These are phyloP conservation scores for Phocides pigmalion DNA, from an alignment of 1,140 invertebrate genomes.

Conservation along the genomic window DNA sequence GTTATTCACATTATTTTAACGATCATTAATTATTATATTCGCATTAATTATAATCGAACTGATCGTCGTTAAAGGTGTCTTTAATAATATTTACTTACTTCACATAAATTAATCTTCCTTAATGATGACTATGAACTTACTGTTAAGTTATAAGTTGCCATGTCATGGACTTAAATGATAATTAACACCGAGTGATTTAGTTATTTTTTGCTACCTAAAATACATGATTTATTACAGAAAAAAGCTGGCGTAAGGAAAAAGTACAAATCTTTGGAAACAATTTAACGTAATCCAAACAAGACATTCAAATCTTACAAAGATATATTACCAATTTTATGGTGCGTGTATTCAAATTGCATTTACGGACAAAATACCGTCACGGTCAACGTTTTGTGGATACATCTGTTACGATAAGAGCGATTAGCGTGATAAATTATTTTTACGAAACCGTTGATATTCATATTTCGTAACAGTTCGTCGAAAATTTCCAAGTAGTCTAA, in stretches of 20 bases:
- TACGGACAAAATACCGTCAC: slow-evolving; percentile 34
- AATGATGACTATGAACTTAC: no score
- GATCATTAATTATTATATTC: not conserved
- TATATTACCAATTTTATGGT: slow-evolving; percentile 54
- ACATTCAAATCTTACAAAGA: slow-evolving; percentile 57
- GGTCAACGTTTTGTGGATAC: slow-evolving; percentile 7
- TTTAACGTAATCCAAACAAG: slow-evolving; percentile 58
- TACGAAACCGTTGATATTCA: slow-evolving; percentile 20
- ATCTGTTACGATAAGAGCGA: slow-evolving; percentile 6
- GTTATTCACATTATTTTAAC: not conserved
- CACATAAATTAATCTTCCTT: no score
- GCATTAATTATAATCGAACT: not conserved
- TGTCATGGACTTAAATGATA: not conserved
- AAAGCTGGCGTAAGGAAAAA: slow-evolving; percentile 40
- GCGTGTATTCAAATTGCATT: slow-evolving; percentile 38
- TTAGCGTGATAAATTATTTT: slow-evolving; percentile 5
- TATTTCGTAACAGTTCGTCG: slow-evolving; percentile 20
- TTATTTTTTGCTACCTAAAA: not conserved
- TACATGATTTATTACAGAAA: slow-evolving; percentile 18
- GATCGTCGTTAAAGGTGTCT: not conserved
- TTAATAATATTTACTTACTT: no score
- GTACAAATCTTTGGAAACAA: slow-evolving; percentile 53
- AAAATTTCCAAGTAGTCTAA: slow-evolving; percentile 25
- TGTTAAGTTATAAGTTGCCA: no score
- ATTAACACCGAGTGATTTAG: not conserved